Conservation (phyloP, 2,888 invertebrate genomes). For the Drosophila koepferae region DNA sequence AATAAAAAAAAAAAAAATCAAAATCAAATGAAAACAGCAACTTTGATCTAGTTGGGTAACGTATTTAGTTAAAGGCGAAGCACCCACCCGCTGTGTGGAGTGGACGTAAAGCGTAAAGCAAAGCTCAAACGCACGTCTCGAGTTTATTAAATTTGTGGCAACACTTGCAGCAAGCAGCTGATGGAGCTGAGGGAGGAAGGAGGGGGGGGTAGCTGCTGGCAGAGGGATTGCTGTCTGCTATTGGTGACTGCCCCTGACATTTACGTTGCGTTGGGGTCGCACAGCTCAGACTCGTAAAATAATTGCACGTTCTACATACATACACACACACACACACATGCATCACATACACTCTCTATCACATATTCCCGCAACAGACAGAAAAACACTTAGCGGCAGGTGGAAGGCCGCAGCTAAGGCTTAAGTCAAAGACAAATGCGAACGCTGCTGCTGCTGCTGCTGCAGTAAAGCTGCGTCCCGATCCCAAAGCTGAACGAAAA, state of each 20-base stretch:
- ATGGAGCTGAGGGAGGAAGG: not conserved
- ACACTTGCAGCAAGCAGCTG: constrained; percentile 62
- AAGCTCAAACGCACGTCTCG: constrained; percentile 79
- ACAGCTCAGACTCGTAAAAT: constrained; percentile 74
- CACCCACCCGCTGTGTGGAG: constrained; percentile 10
- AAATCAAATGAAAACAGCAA: constrained; percentile 42
- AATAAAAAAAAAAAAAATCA: constrained; percentile 55
- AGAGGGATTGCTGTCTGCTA: constrained; percentile 38
- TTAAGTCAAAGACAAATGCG: constrained; percentile 62
- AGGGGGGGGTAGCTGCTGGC: not conserved
- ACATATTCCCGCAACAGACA: constrained; percentile 34
- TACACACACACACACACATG: constrained; percentile 9
- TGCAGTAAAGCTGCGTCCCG: constrained; percentile 33
- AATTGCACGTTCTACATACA: constrained; percentile 76
- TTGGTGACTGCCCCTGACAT: constrained; percentile 72
- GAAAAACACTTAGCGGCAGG: constrained; percentile 80
- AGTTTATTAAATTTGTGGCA: constrained; percentile 79
- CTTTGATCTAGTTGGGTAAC: constrained; percentile 76
- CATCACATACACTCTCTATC: constrained; percentile 8
- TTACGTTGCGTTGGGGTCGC: constrained; percentile 48
- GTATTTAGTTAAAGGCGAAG: constrained; percentile 54
- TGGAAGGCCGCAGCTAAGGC: constrained; percentile 49
- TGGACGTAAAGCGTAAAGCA: constrained; percentile 53
- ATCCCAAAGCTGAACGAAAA: constrained; percentile 40
- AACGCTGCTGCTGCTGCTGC: constrained; percentile 18